Base-by-base conservation (phyloP, 1,140 invertebrate species). In the Oscheius sp. region DNA sequence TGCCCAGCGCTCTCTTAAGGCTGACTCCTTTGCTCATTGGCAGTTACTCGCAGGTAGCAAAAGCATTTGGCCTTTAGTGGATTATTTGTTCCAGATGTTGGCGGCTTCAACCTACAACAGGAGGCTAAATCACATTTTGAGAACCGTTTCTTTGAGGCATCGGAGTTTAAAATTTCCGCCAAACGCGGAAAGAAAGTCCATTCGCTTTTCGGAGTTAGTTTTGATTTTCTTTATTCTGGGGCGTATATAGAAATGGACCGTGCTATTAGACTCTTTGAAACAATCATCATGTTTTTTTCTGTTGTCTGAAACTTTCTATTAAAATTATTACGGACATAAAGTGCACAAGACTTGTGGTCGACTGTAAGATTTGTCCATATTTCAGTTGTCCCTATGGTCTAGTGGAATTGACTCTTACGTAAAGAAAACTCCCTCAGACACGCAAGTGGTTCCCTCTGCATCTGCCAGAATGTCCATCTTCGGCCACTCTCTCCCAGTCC, bases 1-100 rank as follows among this genome's bases (percentile, higher is more conserved):
- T 32, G 42, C 52, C 26, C 72, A 74, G 4, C 45, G 72, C 38
- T 52, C 72, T 0, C 66, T 74, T 42, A 73, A 45, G 4, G 72
- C 64, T 1, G 62, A 74, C 52, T 68, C 64, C 35, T 35, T 38
- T 52, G 35, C 55, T 10, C 65, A 67, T 35, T 66, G 72, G 65
- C 38, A 64, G 42, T 42, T 49, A 2, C 45, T 73, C 28, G 42
- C 62, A 10, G 68, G 55, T 70, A 66, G n/a, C 18, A 4, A 45
- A 26, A 28, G 2, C 26, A 3, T 35, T 10, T 13, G 38, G 26
- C 1, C 34, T n/a, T 15, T 7, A 0, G 2, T 2, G 26, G 26
- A 1, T 35, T 3, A 15, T 20, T 1, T 0, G 13, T 23, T 34
- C 15, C 29, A 49, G 65, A 52, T 28, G 46, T 31, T 0, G 23